Evolutionary conservation across 92 coral and sea anemone genomes (phyloP).

Genomic region (Epizoanthus rinbou): DNA sequence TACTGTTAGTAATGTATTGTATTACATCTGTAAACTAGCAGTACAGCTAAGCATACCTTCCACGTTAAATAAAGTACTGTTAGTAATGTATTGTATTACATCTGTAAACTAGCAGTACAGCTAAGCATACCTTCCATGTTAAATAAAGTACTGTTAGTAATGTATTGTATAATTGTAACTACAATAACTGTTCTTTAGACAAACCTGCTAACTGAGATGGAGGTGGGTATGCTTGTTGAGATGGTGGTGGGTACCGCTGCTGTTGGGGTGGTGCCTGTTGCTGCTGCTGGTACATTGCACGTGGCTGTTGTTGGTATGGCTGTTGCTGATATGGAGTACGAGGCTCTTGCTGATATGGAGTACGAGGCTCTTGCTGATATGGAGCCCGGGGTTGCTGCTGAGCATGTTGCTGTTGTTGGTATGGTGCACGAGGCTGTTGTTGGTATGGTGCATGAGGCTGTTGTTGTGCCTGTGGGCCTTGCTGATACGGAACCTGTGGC

Average conservation of each 20-base stretch:
- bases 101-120: too few species aligned
- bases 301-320: slow-evolving; percentile 48
- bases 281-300: slow-evolving; percentile 40
- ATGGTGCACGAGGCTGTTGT: slow-evolving; percentile 35
- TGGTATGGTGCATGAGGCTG: slow-evolving; percentile 34
- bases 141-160: too few species aligned
- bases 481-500: slow-evolving; percentile 5
- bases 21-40: too few species aligned
- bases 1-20: too few species aligned
- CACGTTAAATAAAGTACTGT: too few species aligned
- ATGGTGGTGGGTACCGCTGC: slow-evolving; percentile 46
- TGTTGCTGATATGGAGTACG: neutral
- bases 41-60: too few species aligned
- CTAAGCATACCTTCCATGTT: too few species aligned
- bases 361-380: slow-evolving; percentile 4
- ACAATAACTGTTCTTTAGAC: neutral
- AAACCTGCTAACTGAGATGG: slow-evolving; percentile 39
- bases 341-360: neutral
- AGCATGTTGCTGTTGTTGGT: slow-evolving; percentile 28
- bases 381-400: slow-evolving; percentile 32
- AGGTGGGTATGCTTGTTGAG: slow-evolving; percentile 32
- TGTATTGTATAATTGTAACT: too few species aligned
- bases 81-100: too few species aligned
- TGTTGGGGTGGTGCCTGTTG: slow-evolving; percentile 28
- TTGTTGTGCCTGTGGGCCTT: slow-evolving; percentile 18